phyloP scores from a whole-genome alignment of 2,113 vertebrate species.

The Bos indicus region DNA sequence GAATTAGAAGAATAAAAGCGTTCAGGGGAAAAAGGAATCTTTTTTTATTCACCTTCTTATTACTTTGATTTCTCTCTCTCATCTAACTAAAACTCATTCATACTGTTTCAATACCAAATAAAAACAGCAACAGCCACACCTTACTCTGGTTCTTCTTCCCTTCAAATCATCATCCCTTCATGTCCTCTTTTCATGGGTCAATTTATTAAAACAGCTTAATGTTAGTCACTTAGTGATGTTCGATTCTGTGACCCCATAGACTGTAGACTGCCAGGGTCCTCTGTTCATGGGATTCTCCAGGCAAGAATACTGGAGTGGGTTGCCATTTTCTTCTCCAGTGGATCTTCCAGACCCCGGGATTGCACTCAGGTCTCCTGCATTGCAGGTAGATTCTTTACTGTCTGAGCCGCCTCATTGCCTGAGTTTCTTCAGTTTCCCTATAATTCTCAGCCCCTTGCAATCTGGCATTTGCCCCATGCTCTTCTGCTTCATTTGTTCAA shows the following conservation, averaged over 20 bases:
- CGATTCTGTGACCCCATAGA: neutral
- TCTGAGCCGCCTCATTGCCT: neutral
- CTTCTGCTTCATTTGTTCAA: neutral
- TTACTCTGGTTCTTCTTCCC: neutral
- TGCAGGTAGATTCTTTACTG: neutral
- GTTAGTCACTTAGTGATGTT: neutral
- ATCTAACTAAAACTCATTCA: neutral
- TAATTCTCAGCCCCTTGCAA: neutral
- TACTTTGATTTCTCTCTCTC: neutral
- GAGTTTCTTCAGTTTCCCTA: neutral
- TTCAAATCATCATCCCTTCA: neutral
- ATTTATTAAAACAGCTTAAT: neutral
- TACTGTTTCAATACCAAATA: neutral
- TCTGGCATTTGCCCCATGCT: neutral
- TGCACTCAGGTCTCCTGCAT: neutral
- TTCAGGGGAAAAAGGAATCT: neutral
- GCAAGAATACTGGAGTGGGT: neutral
- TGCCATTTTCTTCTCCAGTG: neutral
- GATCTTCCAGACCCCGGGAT: neutral
- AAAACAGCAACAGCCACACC: accelerated
- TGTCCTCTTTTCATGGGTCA: neutral
- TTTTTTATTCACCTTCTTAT: neutral
- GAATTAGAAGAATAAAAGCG: neutral
- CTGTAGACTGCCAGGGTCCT: neutral
- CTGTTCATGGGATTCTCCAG: neutral